phyloP scores from a whole-genome alignment of 2,113 vertebrate species.

The Nothoprocta pentlandii region DNA sequence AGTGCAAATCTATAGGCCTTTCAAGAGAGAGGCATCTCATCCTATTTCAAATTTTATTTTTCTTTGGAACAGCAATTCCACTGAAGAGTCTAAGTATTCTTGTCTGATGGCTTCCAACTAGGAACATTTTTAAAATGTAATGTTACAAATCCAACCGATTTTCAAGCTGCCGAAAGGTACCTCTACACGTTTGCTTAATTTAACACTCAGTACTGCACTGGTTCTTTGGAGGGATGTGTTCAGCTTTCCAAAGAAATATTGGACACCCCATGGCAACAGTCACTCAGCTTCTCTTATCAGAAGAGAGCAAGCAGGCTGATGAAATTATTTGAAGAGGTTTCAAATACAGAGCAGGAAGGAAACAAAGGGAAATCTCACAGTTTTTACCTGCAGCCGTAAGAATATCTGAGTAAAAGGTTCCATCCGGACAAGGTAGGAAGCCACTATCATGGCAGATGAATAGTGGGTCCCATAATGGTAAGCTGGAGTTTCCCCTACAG shows the following conservation, averaged over 20 bases:
- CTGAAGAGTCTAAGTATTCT: neutral
- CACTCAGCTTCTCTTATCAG: neutral
- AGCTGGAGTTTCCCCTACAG: conserved; percentile 93
- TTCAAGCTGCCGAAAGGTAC: neutral
- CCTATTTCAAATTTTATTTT: neutral
- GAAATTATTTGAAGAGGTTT: neutral
- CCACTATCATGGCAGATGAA: conserved; percentile 98
- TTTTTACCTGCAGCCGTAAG: conserved; percentile 91
- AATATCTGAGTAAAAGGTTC: conserved; percentile 99
- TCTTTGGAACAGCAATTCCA: neutral
- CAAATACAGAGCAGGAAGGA: neutral
- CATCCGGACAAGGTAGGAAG: conserved; percentile 96
- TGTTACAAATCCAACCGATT: neutral
- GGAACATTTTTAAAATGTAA: neutral
- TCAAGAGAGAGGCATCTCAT: neutral
- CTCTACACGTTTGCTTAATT: neutral
- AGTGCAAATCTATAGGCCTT: fast-evolving
- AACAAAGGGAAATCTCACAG: neutral
- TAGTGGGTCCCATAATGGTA: conserved; percentile 99
- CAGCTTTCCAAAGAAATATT: neutral
- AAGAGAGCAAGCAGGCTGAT: neutral
- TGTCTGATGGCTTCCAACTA: neutral
- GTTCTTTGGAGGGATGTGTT: neutral
- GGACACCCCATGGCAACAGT: neutral
- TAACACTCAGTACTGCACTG: neutral